These are phyloP conservation scores for Gymnodraco acuticeps DNA, from an alignment of 2,797 vertebrate genomes.

Conservation along the genomic window DNA sequence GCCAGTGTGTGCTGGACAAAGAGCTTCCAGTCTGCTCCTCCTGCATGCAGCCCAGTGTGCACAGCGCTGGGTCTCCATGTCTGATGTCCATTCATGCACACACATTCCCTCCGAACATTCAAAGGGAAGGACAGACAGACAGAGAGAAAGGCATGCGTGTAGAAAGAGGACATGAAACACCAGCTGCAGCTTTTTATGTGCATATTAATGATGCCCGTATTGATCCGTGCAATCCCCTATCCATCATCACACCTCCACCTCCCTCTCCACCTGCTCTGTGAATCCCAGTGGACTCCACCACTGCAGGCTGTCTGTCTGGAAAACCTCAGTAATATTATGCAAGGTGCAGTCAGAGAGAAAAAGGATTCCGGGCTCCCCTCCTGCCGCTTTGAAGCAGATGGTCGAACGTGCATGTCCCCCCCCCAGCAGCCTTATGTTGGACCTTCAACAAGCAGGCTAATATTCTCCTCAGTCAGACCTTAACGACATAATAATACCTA, in stretches of 20 bases:
- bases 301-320: slow-evolving; percentile 49
- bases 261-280: slow-evolving; percentile 43
- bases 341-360: slow-evolving; percentile 40
- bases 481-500: not conserved
- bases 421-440: slow-evolving; percentile 53
- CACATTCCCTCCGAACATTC: slow-evolving; percentile 38
- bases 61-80: slow-evolving; percentile 45
- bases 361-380: slow-evolving; percentile 56
- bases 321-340: slow-evolving; percentile 32
- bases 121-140: slow-evolving; percentile 24
- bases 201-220: slow-evolving; percentile 28
- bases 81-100: slow-evolving; percentile 71
- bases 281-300: slow-evolving; percentile 41
- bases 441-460: slow-evolving; percentile 17
- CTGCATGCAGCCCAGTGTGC: slow-evolving; percentile 22
- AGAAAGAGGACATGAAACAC: slow-evolving; percentile 14
- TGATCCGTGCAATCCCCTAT: slow-evolving; percentile 41
- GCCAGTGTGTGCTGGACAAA: slow-evolving; percentile 61
- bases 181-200: slow-evolving; percentile 38
- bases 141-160: slow-evolving; percentile 17
- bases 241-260: slow-evolving; percentile 51
- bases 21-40: slow-evolving; percentile 46
- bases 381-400: slow-evolving; percentile 74
- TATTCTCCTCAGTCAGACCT: not conserved
- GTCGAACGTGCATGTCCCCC: slow-evolving; percentile 51